Conservation (phyloP, 2,888 invertebrate genomes). For the Clistopyga incitator region DNA sequence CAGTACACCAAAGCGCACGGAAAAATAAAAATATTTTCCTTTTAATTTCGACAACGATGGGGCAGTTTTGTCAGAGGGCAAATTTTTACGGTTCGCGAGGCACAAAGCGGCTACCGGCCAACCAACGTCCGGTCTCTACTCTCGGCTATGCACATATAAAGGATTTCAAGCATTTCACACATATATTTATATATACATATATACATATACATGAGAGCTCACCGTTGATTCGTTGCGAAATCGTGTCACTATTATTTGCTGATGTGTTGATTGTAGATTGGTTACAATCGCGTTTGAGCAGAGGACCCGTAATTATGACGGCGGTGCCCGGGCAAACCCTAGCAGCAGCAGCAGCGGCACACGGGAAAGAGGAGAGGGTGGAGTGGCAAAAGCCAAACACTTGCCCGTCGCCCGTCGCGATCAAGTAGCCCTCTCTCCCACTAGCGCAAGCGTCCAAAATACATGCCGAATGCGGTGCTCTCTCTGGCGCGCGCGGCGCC, state of each 20-base stretch:
- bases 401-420: conserved; percentile 23
- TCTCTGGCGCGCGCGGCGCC: conserved; percentile 6
- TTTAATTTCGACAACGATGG: conserved; percentile 36
- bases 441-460: background rate
- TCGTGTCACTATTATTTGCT: conserved; percentile 72
- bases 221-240: conserved; percentile 63
- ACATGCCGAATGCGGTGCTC: conserved; percentile 40
- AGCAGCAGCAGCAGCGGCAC: conserved; percentile 41
- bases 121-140: conserved; percentile 1
- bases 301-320: conserved; percentile 74
- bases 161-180: conserved; percentile 20
- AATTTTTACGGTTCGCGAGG: conserved; percentile 55
- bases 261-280: conserved; percentile 77
- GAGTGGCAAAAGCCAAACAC: conserved; percentile 59
- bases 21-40: conserved; percentile 29
- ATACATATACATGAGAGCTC: conserved; percentile 3
- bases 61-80: conserved; percentile 28
- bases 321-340: conserved; percentile 61
- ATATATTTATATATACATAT: background rate
- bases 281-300: conserved; percentile 74
- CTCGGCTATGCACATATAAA: background rate
- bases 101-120: conserved; percentile 36
- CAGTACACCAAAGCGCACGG: background rate
- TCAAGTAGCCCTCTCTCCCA: conserved; percentile 31
- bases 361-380: background rate